phyloP scores from a whole-genome alignment of 1,140 invertebrate species.

The Hyles vespertilio region DNA sequence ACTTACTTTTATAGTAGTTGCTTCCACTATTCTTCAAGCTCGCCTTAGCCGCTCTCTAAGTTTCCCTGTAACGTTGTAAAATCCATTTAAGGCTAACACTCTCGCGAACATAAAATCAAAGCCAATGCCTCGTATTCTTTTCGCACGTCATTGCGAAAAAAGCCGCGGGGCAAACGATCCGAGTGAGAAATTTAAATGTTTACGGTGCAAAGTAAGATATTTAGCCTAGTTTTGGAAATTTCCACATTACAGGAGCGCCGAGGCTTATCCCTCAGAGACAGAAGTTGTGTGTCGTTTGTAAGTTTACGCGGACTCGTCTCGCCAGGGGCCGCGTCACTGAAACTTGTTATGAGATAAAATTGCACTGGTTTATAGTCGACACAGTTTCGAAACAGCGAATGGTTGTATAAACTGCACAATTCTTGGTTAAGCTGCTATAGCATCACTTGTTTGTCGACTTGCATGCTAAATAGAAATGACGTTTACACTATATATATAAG shows the following conservation, averaged over 20 bases:
- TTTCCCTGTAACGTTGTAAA: neutral
- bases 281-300: slow-evolving; percentile 27
- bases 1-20: no score
- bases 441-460: no score
- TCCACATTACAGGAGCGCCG: slow-evolving; percentile 4
- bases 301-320: slow-evolving; percentile 23
- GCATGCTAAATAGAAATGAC: no score
- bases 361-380: slow-evolving; percentile 23
- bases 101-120: neutral
- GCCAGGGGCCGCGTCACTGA: slow-evolving; percentile 21
- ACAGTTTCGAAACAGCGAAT: slow-evolving; percentile 19
- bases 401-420: slow-evolving; percentile 1
- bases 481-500: no score
- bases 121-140: neutral
- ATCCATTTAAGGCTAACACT: neutral
- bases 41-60: neutral
- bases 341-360: slow-evolving; percentile 35
- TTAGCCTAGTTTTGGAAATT: slow-evolving; percentile 15
- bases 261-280: slow-evolving; percentile 20
- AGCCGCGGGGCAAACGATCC: neutral
- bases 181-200: neutral
- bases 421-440: neutral
- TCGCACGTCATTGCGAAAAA: neutral
- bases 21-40: neutral
- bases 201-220: neutral